Conservation (phyloP, 1,140 invertebrate genomes). For the Drosophila bifasciata region DNA sequence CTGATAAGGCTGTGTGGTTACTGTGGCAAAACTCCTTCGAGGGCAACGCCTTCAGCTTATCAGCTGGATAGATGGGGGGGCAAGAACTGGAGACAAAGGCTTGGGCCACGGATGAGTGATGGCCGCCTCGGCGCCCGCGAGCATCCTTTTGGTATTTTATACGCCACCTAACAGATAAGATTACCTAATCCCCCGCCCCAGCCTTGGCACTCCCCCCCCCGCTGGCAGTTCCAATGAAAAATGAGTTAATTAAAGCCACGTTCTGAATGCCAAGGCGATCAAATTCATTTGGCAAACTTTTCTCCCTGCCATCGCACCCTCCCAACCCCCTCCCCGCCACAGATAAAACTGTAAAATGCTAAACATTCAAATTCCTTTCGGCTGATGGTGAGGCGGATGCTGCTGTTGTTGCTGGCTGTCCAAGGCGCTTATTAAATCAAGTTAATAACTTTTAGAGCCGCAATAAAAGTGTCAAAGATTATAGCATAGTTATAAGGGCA, state of each 20-base stretch:
- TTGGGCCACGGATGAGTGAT: slow-evolving; percentile 68
- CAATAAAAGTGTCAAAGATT: slow-evolving; percentile 84
- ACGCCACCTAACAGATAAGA: slow-evolving; percentile 62
- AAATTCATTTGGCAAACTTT: slow-evolving; percentile 72
- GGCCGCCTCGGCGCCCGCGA: slow-evolving; percentile 41
- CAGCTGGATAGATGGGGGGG: slow-evolving; percentile 1
- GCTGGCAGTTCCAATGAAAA: slow-evolving; percentile 77
- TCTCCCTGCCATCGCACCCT: not conserved
- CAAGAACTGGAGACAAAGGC: slow-evolving; percentile 52
- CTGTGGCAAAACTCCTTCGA: no score
- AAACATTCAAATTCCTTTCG: slow-evolving; percentile 53
- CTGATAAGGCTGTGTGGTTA: slow-evolving; percentile 40
- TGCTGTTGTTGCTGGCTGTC: slow-evolving; percentile 19
- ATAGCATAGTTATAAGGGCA: slow-evolving; percentile 75
- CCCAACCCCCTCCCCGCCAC: no score
- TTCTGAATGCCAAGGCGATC: slow-evolving; percentile 65
- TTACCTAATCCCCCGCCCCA: slow-evolving; percentile 50
- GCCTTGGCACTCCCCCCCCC: slow-evolving; percentile 7
- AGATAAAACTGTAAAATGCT: slow-evolving; percentile 73
- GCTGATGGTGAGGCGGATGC: not conserved
- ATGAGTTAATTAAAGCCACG: slow-evolving; percentile 84
- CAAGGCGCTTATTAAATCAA: slow-evolving; percentile 82
- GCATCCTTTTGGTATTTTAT: slow-evolving; percentile 34
- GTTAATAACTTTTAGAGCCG: slow-evolving; percentile 82
- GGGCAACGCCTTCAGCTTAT: slow-evolving; percentile 47